Base-by-base conservation (phyloP, 2,113 vertebrate genomes). In the Proterorhinus semilunaris region DNA sequence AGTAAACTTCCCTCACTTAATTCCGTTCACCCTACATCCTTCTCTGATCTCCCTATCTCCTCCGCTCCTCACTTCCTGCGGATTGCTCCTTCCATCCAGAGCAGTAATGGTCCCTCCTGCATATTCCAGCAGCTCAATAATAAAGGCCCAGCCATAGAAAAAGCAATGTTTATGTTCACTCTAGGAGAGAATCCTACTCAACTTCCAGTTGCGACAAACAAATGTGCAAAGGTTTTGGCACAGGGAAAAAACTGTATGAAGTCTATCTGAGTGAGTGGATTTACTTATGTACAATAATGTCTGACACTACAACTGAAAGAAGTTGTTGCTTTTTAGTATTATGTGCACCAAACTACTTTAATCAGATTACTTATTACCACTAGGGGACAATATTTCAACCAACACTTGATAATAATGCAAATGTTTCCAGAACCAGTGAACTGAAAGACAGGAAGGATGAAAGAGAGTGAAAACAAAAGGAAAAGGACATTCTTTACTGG, bases 151-250 rank as follows among this genome's bases (percentile, higher is more conserved):
- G 78, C 79, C 79, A 69, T 65, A 80, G 81, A 85, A 82, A 59
- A 84, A 80, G 59, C 78, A 65, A 79, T 76, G 84, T 79, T 81
- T 83, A 86, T 86, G 82, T 86, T 74, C 73, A 86, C 80, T 67
- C 59, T 81, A 76, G 84, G 76, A 87, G 84, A 78, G 67, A 64
- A 75, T 70, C 72, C 47, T 69, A 77, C 72, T 82, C 47, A 76
- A 62, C 66, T 54, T 21, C 11, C 62, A 43, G 62, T 68, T 5
- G 46, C 72, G 82, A 80, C 73, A 82, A 76, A 87, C 76, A 76
- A 70, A 66, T 51, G 61, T 66, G 51, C 68, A 63, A 65, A 0
- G 51, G 63, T 62, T 52, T 36, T 36, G 27, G 27, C 27, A 36
- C 27, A 36, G 27, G 27, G 27, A 36, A 36, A 36, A 36, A 3